Evolutionary conservation across 2,113 vertebrate species (phyloP).

Genomic region (Callocephalon fimbriatum): DNA sequence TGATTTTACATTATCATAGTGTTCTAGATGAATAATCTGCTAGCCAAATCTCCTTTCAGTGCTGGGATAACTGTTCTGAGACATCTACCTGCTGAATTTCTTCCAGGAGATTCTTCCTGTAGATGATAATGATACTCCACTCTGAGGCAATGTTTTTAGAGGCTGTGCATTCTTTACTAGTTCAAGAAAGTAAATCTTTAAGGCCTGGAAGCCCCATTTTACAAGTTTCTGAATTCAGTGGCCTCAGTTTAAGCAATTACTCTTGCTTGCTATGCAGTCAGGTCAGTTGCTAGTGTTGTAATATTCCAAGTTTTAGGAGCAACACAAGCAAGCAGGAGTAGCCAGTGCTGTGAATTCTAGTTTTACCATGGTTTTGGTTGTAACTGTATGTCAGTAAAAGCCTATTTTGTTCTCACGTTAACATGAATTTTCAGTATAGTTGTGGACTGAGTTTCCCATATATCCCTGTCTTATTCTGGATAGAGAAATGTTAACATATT

Average conservation of each 20-base stretch:
- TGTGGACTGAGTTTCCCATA: neutral
- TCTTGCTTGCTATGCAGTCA: neutral
- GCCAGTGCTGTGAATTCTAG: rapidly evolving
- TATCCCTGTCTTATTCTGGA: neutral
- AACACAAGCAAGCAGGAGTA: neutral
- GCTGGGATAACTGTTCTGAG: neutral
- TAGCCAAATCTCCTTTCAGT: neutral
- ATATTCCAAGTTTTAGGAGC: neutral
- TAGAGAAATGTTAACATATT: neutral
- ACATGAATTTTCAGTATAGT: neutral
- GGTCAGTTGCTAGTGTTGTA: neutral
- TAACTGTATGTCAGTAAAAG: neutral
- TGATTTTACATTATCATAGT: neutral
- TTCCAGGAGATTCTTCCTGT: neutral
- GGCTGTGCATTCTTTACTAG: neutral
- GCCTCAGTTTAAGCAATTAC: neutral
- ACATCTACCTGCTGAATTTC: neutral
- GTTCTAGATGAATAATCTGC: neutral
- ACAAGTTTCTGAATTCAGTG: neutral
- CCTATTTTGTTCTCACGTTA: neutral
- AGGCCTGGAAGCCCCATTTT: neutral
- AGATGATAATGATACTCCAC: neutral
- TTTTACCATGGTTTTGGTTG: neutral
- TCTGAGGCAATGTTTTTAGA: neutral
- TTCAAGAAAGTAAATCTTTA: neutral